Base-by-base conservation (phyloP, 2,888 invertebrate species). In the Patella depressa region DNA sequence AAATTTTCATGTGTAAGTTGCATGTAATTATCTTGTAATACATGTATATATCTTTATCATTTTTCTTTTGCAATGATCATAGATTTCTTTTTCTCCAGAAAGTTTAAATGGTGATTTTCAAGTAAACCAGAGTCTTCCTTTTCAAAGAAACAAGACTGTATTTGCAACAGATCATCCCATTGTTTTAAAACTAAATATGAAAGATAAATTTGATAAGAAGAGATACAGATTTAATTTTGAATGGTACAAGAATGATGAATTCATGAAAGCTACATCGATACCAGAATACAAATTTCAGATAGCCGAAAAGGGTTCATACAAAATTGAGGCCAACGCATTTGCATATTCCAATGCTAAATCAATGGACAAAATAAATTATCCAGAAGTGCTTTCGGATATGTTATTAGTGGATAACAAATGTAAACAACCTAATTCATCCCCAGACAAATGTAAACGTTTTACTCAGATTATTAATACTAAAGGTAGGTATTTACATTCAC, bases 111-210 rank as follows among this genome's bases (percentile, higher is more conserved):
- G 84, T 2, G 75, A 78, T 17, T 34, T 82, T 24, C 53, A 53
- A 14, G 19, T 81, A 9, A 75, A 71, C 14, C 84, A 85, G 71
- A 53, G 71, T 15, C 72, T 82, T 15, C 73, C 74, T 12, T 80
- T 79, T 74, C 80, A 82, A 24, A 81, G 81, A 71, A 24, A 75
- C 12, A 73, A 73, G 24, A 24, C 76, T 55, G 74, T 74, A 2
- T 83, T 84, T 65, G 79, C 84, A n/a, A 83, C 84, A 11, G 71
- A 77, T 3, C 75, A 77, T 55, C 57, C 72, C 12, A 69, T 85
- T 17, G 57, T 53, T 34, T 65, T 83, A 7, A 72, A 70, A 29
- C 75, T 80, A 12, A 79, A 83, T 54, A 72, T 84, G 7, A 83
- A 81, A 29, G 85, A 85, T 76, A 78, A 57, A 29, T 84, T 85